These are phyloP conservation scores for Callocephalon fimbriatum DNA, from an alignment of 2,113 vertebrate genomes.

Conservation along the genomic window DNA sequence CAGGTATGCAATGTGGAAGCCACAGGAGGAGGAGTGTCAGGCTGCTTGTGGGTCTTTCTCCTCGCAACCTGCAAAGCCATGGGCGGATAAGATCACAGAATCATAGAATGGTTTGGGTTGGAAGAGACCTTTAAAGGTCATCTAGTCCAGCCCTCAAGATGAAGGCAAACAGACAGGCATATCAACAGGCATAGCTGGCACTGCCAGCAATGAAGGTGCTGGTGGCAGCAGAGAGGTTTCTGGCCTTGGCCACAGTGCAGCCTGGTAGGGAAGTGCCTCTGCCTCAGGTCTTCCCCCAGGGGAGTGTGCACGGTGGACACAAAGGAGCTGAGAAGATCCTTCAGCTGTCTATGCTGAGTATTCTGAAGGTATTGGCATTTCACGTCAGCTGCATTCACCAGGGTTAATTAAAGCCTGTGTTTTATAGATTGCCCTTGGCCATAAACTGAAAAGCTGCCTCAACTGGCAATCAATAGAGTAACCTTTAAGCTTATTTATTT, in stretches of 20 bases:
- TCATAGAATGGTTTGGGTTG: neutral
- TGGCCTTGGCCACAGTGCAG: neutral
- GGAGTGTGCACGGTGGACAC: rapidly evolving
- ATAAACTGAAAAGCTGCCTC: neutral
- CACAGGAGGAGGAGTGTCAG: neutral
- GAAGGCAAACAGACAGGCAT: neutral
- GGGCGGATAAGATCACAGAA: neutral
- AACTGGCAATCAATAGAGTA: conserved; percentile 34
- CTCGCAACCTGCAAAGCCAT: neutral
- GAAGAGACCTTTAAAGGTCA: neutral
- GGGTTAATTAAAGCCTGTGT: conserved; percentile 51
- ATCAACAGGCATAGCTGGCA: neutral
- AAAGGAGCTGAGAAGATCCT: neutral
- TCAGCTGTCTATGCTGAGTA: neutral
- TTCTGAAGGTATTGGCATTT: neutral
- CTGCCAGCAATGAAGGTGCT: neutral
- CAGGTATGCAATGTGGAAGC: rapidly evolving
- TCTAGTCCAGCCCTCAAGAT: neutral
- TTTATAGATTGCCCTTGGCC: neutral
- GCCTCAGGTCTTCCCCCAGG: neutral
- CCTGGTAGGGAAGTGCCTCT: neutral
- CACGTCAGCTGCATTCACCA: neutral
- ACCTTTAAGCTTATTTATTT: conserved; percentile 54
- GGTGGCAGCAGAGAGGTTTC: neutral
- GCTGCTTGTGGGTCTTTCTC: neutral